Evolutionary conservation across 2,888 invertebrate genomes (phyloP).

Genomic region (Leptarthrus brevirostris): DNA sequence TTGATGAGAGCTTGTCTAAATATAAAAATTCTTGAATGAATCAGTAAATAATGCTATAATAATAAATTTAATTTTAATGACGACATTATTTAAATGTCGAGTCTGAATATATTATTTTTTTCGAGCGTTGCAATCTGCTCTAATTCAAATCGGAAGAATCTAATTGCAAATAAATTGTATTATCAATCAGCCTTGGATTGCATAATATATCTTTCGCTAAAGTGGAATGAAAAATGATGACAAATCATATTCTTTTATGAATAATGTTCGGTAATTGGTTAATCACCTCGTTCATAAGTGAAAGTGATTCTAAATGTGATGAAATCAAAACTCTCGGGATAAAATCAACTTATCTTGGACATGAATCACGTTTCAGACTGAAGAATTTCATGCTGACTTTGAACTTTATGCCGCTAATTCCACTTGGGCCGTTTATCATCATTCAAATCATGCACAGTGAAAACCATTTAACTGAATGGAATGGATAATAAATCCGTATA

Average conservation of each 20-base stretch:
- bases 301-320: conserved; percentile 23
- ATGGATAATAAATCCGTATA: not conserved
- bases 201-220: not conserved
- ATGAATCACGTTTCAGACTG: conserved; percentile 2
- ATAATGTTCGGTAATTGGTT: no score
- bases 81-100: no score
- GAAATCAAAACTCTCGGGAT: conserved; percentile 1
- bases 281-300: conserved; percentile 1
- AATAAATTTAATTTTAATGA: no score
- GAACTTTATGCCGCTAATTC: conserved; percentile 8
- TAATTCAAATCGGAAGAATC: no score
- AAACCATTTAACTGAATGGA: not conserved
- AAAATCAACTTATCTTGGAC: not conserved
- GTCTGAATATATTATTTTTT: no score
- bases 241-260: not conserved
- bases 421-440: not conserved
- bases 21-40: no score
- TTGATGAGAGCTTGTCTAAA: no score
- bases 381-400: conserved; percentile 29
- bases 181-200: no score
- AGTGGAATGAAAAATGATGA: not conserved
- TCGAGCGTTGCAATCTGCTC: no score
- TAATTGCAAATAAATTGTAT: no score
- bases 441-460: not conserved
- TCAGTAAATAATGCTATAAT: no score